Conservation (phyloP, 2,888 invertebrate species). For the Nebria brevicollis region DNA sequence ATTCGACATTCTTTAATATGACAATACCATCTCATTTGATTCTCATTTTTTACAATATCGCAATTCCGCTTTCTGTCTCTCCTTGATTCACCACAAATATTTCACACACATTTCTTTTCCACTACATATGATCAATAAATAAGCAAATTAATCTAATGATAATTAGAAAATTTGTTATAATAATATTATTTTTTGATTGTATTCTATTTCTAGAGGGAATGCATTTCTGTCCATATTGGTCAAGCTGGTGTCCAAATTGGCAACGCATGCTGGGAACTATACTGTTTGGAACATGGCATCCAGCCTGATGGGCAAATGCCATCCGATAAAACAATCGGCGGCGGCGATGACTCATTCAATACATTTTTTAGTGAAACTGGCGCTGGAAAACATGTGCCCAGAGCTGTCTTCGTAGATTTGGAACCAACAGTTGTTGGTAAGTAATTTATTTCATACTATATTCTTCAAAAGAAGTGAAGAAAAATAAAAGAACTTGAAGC, state of each 20-base stretch:
- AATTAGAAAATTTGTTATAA: too few relatives aligned
- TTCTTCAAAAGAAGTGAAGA: not conserved
- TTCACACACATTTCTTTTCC: not conserved
- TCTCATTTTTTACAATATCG: too few relatives aligned
- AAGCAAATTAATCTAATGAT: too few relatives aligned
- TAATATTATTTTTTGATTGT: not conserved
- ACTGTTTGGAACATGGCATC: constrained; percentile 82
- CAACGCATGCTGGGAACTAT: constrained; percentile 88
- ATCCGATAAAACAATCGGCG: constrained; percentile 79
- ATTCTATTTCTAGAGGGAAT: constrained; percentile 75
- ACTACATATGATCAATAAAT: too few relatives aligned
- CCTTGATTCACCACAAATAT: not conserved
- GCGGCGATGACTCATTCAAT: constrained; percentile 81
- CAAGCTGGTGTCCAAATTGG: constrained; percentile 90
- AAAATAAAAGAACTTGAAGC: too few relatives aligned
- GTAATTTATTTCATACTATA: constrained; percentile 50
- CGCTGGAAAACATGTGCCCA: constrained; percentile 85
- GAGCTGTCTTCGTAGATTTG: constrained; percentile 89
- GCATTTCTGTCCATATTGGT: constrained; percentile 87
- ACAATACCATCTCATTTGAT: too few relatives aligned
- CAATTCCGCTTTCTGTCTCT: too few relatives aligned
- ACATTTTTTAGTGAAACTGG: constrained; percentile 83
- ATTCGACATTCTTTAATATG: too few relatives aligned
- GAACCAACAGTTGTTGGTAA: constrained; percentile 93
- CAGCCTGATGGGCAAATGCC: constrained; percentile 90